Evolutionary conservation across 2,113 vertebrate species (phyloP).

Genomic region (Mus musculus): DNA sequence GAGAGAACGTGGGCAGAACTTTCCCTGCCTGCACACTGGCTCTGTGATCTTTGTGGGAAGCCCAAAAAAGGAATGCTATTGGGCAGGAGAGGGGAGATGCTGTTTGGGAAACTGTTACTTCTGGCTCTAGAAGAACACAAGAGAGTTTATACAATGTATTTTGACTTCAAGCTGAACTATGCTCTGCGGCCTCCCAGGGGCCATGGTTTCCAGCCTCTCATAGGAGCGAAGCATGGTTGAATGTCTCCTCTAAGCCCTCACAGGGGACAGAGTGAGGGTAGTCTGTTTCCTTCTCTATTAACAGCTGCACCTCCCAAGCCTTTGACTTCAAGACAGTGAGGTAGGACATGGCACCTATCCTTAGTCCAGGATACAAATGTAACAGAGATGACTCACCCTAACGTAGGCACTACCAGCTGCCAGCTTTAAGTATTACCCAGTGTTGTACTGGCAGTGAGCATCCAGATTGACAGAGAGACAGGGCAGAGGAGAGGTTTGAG

Average conservation of each 20-base stretch:
- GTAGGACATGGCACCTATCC: neutral
- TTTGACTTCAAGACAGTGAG: neutral
- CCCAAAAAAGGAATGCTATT: neutral
- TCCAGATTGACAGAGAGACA: neutral
- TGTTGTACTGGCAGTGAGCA: neutral
- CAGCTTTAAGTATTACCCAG: neutral
- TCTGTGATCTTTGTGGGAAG: neutral
- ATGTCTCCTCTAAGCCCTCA: conserved; percentile 46
- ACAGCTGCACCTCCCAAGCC: neutral
- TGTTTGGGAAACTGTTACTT: conserved; percentile 55
- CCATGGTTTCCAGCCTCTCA: conserved; percentile 54
- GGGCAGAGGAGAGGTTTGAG: neutral
- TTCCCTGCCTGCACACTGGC: neutral
- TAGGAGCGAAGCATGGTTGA: conserved; percentile 56
- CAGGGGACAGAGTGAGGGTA: neutral
- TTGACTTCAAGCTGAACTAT: conserved; percentile 14
- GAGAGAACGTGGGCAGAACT: neutral
- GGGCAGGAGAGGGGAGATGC: neutral
- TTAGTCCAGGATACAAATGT: neutral
- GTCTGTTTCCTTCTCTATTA: neutral
- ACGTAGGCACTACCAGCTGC: neutral
- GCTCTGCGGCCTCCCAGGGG: conserved; percentile 48
- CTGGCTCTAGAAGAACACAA: neutral
- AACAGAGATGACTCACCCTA: neutral
- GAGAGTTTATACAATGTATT: conserved; percentile 62